Conservation (phyloP, 2,113 vertebrate genomes). For the Centropus bengalensis region DNA sequence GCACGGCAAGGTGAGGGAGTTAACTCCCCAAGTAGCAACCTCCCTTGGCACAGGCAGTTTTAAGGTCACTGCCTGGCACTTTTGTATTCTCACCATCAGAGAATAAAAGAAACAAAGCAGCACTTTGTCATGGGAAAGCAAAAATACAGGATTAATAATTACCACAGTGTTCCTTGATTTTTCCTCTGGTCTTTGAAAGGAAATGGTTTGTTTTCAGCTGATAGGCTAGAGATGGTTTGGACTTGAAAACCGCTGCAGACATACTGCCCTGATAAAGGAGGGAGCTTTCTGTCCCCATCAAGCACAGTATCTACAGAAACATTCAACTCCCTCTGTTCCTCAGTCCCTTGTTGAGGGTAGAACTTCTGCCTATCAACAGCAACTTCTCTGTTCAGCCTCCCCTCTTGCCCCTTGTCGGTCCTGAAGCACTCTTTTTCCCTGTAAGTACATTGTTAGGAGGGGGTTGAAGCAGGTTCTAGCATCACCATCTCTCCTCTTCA, state of each 20-base stretch:
- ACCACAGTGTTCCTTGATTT: neutral
- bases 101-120: slow-evolving; percentile 19
- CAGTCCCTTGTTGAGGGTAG: neutral
- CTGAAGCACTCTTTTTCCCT: neutral
- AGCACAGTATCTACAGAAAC: neutral
- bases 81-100: neutral
- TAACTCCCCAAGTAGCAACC: neutral
- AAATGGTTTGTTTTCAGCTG: neutral
- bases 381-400: neutral
- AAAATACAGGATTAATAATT: neutral
- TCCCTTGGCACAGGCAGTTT: neutral
- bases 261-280: neutral
- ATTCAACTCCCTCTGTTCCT: neutral
- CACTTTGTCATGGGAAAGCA: neutral
- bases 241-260: neutral
- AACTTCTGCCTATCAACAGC: neutral
- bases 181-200: neutral
- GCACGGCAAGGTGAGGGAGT: neutral
- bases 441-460: accelerated
- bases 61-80: neutral
- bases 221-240: neutral
- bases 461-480: neutral
- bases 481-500: neutral
- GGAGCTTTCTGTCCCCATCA: neutral
- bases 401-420: neutral